These are phyloP conservation scores for Flabesymbios commensalis DNA, from an alignment of 2,888 invertebrate species.

Conservation along the genomic window DNA sequence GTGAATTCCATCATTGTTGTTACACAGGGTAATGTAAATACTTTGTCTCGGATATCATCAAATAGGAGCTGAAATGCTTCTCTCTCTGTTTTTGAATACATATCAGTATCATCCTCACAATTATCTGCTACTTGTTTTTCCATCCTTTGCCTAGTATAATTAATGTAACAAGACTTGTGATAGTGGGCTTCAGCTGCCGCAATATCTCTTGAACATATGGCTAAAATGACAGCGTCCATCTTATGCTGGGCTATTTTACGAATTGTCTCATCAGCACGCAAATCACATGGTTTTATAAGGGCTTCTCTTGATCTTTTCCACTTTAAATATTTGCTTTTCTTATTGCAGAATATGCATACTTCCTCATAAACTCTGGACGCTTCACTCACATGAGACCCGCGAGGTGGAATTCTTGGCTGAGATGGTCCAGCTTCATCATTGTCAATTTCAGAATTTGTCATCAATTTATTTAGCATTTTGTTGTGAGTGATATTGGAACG, in stretches of 20 bases:
- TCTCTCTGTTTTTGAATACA: background rate
- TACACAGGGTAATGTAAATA: background rate
- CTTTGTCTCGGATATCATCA: background rate
- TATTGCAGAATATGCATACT: conserved; percentile 3
- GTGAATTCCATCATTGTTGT: background rate
- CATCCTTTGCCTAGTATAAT: conserved; percentile 10
- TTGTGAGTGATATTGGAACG: too few species aligned
- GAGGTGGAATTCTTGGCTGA: too few species aligned
- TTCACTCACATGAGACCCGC: too few species aligned
- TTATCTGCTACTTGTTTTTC: too few species aligned
- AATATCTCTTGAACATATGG: background rate
- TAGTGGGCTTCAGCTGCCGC: conserved; percentile 11
- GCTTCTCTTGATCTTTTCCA: too few species aligned
- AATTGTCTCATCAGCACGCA: conserved; percentile 1
- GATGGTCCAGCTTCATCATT: too few species aligned
- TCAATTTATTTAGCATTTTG: too few species aligned
- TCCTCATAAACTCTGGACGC: background rate
- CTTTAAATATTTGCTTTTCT: too few species aligned
- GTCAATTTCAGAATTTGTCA: too few species aligned
- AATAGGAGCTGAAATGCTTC: conserved; percentile 1
- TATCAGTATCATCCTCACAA: background rate
- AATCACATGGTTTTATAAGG: too few species aligned
- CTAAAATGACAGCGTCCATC: too few species aligned
- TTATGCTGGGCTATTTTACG: background rate
- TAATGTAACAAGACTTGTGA: conserved; percentile 6